Evolutionary conservation across 1,140 invertebrate genomes (phyloP).

Genomic region (Pogonus chalceus): DNA sequence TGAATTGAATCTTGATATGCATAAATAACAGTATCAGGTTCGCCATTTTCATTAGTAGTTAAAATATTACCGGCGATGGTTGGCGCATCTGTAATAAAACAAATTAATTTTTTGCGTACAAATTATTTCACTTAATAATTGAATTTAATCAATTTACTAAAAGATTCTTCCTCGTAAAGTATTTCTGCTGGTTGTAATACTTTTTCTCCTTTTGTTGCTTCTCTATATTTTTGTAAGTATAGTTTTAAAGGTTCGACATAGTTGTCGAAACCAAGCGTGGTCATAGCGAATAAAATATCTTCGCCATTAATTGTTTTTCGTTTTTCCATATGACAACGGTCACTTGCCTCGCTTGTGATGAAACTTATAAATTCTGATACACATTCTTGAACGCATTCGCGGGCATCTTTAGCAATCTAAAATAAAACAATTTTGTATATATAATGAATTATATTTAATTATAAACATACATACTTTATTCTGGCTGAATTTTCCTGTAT

Average conservation of each 20-base stretch:
- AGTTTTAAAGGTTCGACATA: conserved; percentile 95
- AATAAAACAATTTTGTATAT: conserved; percentile 23
- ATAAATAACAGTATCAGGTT: conserved; percentile 31
- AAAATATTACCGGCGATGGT: conserved; percentile 22
- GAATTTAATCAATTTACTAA: conserved; percentile 24
- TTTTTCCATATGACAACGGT: conserved; percentile 94
- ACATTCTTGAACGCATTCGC: conserved; percentile 99
- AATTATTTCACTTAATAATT: conserved; percentile 6
- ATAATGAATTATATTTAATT: not conserved
- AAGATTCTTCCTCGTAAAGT: conserved; percentile 29
- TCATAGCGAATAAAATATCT: conserved; percentile 95
- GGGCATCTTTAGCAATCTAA: conserved; percentile 95
- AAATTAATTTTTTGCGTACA: not conserved
- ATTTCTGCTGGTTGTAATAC: conserved; percentile 25
- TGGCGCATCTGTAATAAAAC: conserved; percentile 25
- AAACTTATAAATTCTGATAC: conserved; percentile 99
- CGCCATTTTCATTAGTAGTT: conserved; percentile 22
- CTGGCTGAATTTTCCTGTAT: conserved; percentile 84
- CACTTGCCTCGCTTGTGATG: conserved; percentile 96
- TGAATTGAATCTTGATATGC: conserved; percentile 31
- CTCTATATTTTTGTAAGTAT: conserved; percentile 95
- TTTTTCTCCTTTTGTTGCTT: conserved; percentile 41
- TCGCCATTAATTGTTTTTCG: conserved; percentile 99
- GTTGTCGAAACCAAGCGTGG: conserved; percentile 93
- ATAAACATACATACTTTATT: conserved; percentile 26